phyloP scores from a whole-genome alignment of 2,888 invertebrate genomes.

The Tuta absoluta region DNA sequence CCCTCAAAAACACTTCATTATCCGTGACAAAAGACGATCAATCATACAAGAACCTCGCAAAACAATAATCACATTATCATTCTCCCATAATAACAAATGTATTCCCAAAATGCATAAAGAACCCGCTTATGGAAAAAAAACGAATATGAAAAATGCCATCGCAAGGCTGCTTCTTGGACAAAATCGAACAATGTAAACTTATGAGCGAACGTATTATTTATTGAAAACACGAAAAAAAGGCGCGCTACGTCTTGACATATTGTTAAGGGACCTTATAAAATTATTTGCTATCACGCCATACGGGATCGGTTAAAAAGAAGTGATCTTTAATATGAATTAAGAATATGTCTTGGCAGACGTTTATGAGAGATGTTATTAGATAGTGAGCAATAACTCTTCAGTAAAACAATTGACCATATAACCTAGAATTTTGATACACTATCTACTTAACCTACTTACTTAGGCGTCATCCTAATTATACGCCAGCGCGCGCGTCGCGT shows the following conservation, averaged over 20 bases:
- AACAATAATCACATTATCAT: constrained; percentile 81
- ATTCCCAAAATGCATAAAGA: constrained; percentile 76
- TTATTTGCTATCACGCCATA: constrained; percentile 80
- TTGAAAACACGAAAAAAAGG: constrained; percentile 71
- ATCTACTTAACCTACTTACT: too few relatives aligned
- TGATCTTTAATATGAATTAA: constrained; percentile 60
- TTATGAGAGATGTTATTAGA: neutral
- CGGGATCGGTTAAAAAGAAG: constrained; percentile 65
- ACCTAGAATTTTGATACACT: too few relatives aligned
- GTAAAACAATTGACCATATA: neutral
- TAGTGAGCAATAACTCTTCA: neutral
- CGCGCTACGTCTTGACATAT: constrained; percentile 72
- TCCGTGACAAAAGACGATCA: constrained; percentile 74
- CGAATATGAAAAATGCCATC: constrained; percentile 71
- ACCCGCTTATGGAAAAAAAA: constrained; percentile 66
- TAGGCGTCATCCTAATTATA: too few relatives aligned
- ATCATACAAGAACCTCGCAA: constrained; percentile 73
- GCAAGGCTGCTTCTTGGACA: constrained; percentile 60
- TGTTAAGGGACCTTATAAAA: constrained; percentile 77
- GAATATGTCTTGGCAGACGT: constrained; percentile 44
- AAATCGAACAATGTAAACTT: constrained; percentile 78
- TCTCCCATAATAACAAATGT: constrained; percentile 79
- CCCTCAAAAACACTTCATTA: constrained; percentile 71
- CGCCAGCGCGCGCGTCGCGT: too few relatives aligned
- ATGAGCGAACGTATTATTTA: constrained; percentile 76